A percentile compares a stretch with the other conserved stretches of the same genome.
Conservation (phyloP, 2,113 vertebrate genomes). For the Campylomormyrus tamandua region DNA sequence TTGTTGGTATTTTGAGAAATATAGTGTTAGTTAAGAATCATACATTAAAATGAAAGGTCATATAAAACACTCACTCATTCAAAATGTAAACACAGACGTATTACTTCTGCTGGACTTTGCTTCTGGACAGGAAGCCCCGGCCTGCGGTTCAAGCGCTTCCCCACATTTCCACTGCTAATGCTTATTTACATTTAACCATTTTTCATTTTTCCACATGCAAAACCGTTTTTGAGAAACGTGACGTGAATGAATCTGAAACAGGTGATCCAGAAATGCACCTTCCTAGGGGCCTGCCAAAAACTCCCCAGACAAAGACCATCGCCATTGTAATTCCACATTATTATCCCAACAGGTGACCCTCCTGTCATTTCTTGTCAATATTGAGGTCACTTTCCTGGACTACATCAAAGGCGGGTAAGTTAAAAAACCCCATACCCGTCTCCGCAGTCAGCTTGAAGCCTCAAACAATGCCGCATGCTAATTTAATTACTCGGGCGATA, state of each 20-base stretch:
- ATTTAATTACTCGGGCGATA: neutral
- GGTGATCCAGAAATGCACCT: neutral
- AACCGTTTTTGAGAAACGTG: neutral
- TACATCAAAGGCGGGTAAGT: slow-evolving; percentile 98
- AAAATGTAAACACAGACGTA: neutral
- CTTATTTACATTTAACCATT: neutral
- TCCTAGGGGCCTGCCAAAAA: neutral
- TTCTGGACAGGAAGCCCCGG: neutral
- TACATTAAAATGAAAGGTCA: neutral
- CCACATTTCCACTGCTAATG: neutral
- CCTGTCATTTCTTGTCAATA: slow-evolving; percentile 94
- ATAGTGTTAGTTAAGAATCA: neutral
- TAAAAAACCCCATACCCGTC: neutral
- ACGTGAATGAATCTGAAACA: neutral
- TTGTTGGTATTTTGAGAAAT: neutral
- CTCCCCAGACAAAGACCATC: neutral
- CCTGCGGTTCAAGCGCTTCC: neutral
- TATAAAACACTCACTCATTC: neutral
- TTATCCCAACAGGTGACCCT: slow-evolving; percentile 76
- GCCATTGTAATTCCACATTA: slow-evolving; percentile 2
- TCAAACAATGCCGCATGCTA: neutral
- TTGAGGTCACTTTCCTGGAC: slow-evolving; percentile 95
- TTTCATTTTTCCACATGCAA: neutral
- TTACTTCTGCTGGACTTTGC: neutral
- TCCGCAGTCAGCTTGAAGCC: too few species aligned